Evolutionary conservation across 2,797 vertebrate species (phyloP).

Genomic region (Lacerta bilineata): DNA sequence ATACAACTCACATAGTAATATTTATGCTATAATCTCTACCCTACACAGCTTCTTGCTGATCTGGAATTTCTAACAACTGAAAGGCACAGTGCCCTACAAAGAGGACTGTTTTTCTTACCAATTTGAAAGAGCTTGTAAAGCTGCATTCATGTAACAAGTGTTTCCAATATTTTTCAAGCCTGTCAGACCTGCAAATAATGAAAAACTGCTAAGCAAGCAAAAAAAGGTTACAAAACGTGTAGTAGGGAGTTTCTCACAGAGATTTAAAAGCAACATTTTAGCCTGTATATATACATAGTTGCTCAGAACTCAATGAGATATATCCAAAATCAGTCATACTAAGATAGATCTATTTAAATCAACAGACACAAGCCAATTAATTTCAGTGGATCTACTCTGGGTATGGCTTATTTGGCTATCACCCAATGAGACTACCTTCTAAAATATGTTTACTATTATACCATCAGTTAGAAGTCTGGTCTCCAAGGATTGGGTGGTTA

Average conservation of each 20-base stretch:
- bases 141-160: slow-evolving; percentile 99
- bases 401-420: too few relatives aligned
- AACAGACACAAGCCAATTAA: too few relatives aligned
- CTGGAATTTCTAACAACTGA: neutral
- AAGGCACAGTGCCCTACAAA: neutral
- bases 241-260: slow-evolving; percentile 34
- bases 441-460: neutral
- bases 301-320: neutral
- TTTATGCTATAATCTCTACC: too few relatives aligned
- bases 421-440: neutral
- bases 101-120: slow-evolving; percentile 84
- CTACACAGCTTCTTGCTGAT: neutral
- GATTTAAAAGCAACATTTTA: slow-evolving; percentile 15
- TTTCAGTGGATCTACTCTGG: too few relatives aligned
- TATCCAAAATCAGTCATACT: too few relatives aligned
- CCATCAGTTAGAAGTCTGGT: neutral
- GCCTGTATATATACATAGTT: neutral
- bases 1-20: too few relatives aligned
- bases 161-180: slow-evolving; percentile 99
- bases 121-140: slow-evolving; percentile 97
- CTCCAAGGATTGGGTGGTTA: neutral
- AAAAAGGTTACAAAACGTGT: neutral
- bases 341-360: too few relatives aligned
- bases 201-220: slow-evolving; percentile 40
- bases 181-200: slow-evolving; percentile 88